A percentile compares a stretch with the other conserved stretches of the same genome.
Conservation (phyloP, 2,888 invertebrate genomes). For the Nesidiocoris tenuis region DNA sequence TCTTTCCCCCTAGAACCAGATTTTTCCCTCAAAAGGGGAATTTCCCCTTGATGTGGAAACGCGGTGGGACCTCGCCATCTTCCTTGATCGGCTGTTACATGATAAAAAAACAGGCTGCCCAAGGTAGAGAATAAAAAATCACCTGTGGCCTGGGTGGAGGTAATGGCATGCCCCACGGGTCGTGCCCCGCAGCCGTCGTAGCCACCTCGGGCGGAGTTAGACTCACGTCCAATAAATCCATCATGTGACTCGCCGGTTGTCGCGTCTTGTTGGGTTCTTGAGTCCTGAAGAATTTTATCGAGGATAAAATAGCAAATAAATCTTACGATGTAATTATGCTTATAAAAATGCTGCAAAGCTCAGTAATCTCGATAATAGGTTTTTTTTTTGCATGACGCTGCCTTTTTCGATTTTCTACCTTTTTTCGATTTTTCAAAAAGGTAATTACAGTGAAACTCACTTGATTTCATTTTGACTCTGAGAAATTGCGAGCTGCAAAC, state of each 20-base stretch:
- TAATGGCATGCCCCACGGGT: slow-evolving; percentile 72
- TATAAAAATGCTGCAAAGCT: no score
- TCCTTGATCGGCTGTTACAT: not conserved
- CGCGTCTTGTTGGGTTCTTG: slow-evolving; percentile 20
- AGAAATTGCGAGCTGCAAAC: slow-evolving; percentile 90
- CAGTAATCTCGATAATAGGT: no score
- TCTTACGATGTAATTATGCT: no score
- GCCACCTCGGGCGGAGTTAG: slow-evolving; percentile 58
- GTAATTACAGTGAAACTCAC: no score
- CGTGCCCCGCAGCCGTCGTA: slow-evolving; percentile 57
- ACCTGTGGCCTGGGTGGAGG: slow-evolving; percentile 64
- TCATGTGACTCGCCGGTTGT: slow-evolving; percentile 63
- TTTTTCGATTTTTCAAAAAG: no score
- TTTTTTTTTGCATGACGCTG: no score
- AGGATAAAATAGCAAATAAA: no score
- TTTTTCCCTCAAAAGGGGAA: no score
- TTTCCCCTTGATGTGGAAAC: no score
- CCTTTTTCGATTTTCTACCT: no score
- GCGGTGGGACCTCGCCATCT: no score
- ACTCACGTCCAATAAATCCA: slow-evolving; percentile 81
- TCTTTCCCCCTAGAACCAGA: no score
- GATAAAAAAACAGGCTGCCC: not conserved
- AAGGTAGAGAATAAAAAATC: slow-evolving; percentile 44
- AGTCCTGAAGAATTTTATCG: slow-evolving; percentile 13
- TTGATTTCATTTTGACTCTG: slow-evolving; percentile 93